Conservation (phyloP, 2,888 invertebrate species). For the Acronicta psi region DNA sequence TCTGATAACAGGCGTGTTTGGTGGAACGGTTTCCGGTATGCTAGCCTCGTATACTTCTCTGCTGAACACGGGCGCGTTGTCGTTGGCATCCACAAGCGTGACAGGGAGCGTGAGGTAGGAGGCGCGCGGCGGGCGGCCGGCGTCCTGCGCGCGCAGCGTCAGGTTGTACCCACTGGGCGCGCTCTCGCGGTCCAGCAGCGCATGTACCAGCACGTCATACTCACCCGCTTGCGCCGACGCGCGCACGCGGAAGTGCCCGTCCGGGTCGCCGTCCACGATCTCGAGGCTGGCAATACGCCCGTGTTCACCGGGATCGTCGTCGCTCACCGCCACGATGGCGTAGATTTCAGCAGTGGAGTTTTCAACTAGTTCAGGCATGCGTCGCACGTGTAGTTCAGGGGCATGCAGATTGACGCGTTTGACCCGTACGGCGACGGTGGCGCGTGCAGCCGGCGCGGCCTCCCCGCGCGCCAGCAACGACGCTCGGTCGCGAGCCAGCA, state of each 20-base stretch:
- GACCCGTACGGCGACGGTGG: constrained; percentile 93
- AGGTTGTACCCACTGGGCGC: constrained; percentile 95
- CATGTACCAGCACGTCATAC: constrained; percentile 94
- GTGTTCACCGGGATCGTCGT: constrained; percentile 95
- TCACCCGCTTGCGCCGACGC: constrained; percentile 91
- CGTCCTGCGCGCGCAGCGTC: constrained; percentile 95
- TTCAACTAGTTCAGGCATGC: constrained; percentile 94
- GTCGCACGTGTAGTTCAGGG: constrained; percentile 94
- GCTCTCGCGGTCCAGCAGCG: constrained; percentile 93
- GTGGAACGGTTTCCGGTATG: constrained; percentile 96
- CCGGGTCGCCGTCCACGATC: constrained; percentile 96
- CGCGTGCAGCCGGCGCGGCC: constrained; percentile 92
- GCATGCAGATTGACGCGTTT: constrained; percentile 95
- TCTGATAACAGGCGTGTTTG: constrained; percentile 95
- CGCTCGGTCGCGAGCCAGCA: constrained; percentile 96
- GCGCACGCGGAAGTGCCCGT: constrained; percentile 94
- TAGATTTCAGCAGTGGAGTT: constrained; percentile 95
- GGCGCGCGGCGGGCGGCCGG: constrained; percentile 93
- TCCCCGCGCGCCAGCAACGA: constrained; percentile 86
- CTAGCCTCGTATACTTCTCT: constrained; percentile 96
- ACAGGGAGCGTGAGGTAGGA: constrained; percentile 95
- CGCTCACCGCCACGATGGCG: constrained; percentile 95
- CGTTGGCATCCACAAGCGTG: constrained; percentile 94
- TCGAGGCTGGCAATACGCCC: constrained; percentile 95
- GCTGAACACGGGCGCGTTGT: constrained; percentile 96